These are phyloP conservation scores for Scomber scombrus DNA, from an alignment of 2,113 vertebrate species.

Conservation along the genomic window DNA sequence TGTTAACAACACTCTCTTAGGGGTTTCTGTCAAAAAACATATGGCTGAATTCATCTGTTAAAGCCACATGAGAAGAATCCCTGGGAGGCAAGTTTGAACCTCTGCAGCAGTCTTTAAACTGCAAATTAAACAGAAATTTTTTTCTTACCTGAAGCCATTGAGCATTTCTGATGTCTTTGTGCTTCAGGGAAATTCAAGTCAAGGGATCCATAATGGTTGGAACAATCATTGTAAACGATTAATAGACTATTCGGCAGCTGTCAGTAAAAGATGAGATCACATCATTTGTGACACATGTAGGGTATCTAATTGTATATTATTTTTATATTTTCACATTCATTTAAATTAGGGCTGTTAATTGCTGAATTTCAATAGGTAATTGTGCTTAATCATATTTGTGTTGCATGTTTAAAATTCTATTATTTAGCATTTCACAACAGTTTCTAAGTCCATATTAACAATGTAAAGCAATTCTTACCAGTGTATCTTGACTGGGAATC, in stretches of 20 bases:
- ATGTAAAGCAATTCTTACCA: no score
- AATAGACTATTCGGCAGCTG: slow-evolving; percentile 46
- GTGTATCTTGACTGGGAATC: no score
- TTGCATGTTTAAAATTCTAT: no score
- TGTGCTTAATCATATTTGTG: no score
- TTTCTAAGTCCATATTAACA: no score
- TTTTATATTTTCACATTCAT: slow-evolving; percentile 15
- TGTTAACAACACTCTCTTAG: slow-evolving; percentile 66
- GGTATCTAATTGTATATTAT: slow-evolving; percentile 5
- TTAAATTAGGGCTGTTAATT: not conserved
- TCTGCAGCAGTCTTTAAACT: slow-evolving; percentile 54
- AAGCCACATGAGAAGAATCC: slow-evolving; percentile 55
- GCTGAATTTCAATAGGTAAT: no score
- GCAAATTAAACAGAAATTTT: slow-evolving; percentile 72
- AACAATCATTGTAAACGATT: slow-evolving; percentile 45
- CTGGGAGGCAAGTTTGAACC: slow-evolving; percentile 74
- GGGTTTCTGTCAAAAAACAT: slow-evolving; percentile 72
- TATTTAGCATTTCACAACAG: no score
- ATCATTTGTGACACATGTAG: slow-evolving; percentile 30
- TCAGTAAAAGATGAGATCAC: slow-evolving; percentile 54
- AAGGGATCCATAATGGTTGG: slow-evolving; percentile 23
- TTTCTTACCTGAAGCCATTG: slow-evolving; percentile 56
- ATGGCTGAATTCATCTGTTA: slow-evolving; percentile 70
- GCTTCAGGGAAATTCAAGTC: slow-evolving; percentile 51
- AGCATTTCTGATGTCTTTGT: slow-evolving; percentile 43